Base-by-base conservation (phyloP, 2,888 invertebrate species). In the Noctuana brunneofusca region DNA sequence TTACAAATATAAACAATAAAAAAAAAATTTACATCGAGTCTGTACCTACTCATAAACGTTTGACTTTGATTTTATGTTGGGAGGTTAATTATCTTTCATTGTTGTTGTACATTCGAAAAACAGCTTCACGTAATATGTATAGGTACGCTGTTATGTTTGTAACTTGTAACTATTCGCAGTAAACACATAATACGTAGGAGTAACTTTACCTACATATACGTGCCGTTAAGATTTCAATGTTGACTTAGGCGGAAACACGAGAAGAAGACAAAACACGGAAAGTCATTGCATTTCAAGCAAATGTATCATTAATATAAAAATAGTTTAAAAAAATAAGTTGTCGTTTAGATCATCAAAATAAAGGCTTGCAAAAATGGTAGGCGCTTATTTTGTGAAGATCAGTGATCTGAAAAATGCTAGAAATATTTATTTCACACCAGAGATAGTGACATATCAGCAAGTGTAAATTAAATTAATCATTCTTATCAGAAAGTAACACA, bases 51-150 rank as follows among this genome's bases (percentile, higher is more conserved):
- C 16, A 41, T 16, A 18, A 16, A 41, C 16, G 16, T 38, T 6
- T n/a, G 49, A 58, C 58, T 58, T 58, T 49, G 35, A 49, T 58
- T 58, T 38, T 24, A 58, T 49, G 18, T 58, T 58, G 48, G 14
- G 12, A 12, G 24, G 35, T 5, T 38, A 6, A 12, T 11, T 16
- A 38, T 49, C 32, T 22, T 24, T n/a, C n/a, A n/a, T n/a, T n/a
- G n/a, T n/a, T 11, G 38, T 58, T 50, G 18, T 58, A n/a, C 20
- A 9, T 14, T 50, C 38, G 27, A 27, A 41, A 58, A 50, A 35
- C 24, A 41, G 0, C 41, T 16, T 41, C 41, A 16, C 41, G n/a
- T 16, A 3, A 14, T 16, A 16, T 38, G 49, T 38, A 50, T 30
- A 14, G 30, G 18, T 9, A 57, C 46, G 27, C 49, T 16, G 3